A percentile compares a stretch with the other conserved stretches of the same genome.
phyloP scores from a whole-genome alignment of 2,113 vertebrate genomes.

The Cercocebus atys region DNA sequence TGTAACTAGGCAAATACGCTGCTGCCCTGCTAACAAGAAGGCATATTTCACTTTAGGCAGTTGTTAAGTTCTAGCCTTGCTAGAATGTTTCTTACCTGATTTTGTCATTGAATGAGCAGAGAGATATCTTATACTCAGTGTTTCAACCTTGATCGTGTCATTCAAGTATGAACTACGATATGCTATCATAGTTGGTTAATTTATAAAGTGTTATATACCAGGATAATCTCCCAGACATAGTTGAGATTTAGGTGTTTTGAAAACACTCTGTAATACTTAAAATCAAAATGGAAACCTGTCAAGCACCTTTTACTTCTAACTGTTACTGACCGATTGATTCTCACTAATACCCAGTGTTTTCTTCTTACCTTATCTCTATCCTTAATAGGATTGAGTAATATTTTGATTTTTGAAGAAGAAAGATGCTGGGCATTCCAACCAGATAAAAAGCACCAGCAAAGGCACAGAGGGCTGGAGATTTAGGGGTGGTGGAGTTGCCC shows the following conservation, averaged over 20 bases:
- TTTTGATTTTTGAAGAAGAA: conserved; percentile 43
- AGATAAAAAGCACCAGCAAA: not conserved
- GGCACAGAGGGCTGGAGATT: not conserved
- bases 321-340: conserved; percentile 1
- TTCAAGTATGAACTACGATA: not conserved
- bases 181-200: not conserved
- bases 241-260: conserved; percentile 7
- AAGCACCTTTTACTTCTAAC: not conserved
- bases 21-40: not conserved
- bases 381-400: conserved; percentile 11
- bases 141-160: not conserved
- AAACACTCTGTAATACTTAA: not conserved
- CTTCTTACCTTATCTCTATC: not conserved
- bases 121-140: not conserved
- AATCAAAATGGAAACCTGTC: conserved; percentile 51
- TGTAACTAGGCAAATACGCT: not conserved
- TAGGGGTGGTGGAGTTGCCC: not conserved
- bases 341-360: not conserved
- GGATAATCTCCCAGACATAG: not conserved
- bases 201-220: not conserved
- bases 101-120: not conserved
- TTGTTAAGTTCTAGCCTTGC: conserved; percentile 10
- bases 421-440: not conserved
- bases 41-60: not conserved
- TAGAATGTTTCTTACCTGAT: not conserved